Conservation (phyloP, 92 coral and sea anemone species). For the Virgularia gustaviana region DNA sequence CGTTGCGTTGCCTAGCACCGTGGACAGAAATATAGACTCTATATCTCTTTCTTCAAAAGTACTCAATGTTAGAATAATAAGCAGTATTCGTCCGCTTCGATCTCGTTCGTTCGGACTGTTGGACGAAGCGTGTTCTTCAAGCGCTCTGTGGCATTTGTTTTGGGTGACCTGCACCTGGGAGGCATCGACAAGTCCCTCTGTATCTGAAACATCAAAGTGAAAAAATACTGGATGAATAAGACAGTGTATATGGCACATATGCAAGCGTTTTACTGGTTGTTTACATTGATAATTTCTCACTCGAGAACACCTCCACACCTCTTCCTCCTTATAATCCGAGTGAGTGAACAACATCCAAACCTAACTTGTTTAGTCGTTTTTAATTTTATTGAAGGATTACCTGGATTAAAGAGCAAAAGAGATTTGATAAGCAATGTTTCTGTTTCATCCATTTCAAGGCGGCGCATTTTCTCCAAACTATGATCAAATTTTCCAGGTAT, state of each 20-base stretch:
- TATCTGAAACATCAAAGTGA: slow-evolving; percentile 47
- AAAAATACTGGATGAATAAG: too few species aligned
- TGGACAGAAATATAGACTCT: slow-evolving; percentile 78
- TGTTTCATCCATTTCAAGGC: slow-evolving; percentile 72
- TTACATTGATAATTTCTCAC: too few species aligned
- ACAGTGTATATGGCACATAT: too few species aligned
- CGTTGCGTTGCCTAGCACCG: slow-evolving; percentile 80
- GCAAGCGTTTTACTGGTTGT: too few species aligned
- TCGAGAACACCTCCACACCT: too few species aligned
- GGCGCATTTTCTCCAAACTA: slow-evolving; percentile 82
- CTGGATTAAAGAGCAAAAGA: slow-evolving; percentile 90
- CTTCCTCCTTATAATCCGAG: too few species aligned
- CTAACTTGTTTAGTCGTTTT: too few species aligned
- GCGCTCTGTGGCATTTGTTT: slow-evolving; percentile 91
- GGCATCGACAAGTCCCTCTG: slow-evolving; percentile 80
- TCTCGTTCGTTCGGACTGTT: slow-evolving; percentile 63
- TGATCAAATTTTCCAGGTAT: slow-evolving; percentile 93
- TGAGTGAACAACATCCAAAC: too few species aligned
- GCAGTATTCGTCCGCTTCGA: slow-evolving; percentile 79
- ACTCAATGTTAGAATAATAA: slow-evolving; percentile 72
- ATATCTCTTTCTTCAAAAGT: slow-evolving; percentile 72
- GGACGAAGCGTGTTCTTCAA: slow-evolving; percentile 80
- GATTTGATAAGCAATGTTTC: slow-evolving; percentile 86
- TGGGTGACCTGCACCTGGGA: slow-evolving; percentile 95
- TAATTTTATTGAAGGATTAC: slow-evolving; percentile 52